These are phyloP conservation scores for Drosophila mimica DNA, from an alignment of 2,888 invertebrate genomes.

Conservation along the genomic window DNA sequence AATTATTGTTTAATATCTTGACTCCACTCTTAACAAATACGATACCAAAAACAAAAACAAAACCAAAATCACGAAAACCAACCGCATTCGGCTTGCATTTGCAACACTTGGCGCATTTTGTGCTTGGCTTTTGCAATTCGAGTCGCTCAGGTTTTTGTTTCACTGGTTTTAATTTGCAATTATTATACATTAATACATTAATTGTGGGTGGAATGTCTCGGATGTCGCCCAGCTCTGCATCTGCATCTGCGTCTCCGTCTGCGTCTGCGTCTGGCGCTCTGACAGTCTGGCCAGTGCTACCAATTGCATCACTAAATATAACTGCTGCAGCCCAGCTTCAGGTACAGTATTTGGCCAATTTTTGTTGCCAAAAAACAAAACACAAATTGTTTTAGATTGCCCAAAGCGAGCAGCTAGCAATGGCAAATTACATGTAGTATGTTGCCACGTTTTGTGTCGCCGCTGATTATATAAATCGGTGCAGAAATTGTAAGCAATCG, in stretches of 20 bases:
- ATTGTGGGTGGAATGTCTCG: conserved; percentile 76
- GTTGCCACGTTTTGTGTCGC: conserved; percentile 78
- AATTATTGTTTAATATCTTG: conserved; percentile 80
- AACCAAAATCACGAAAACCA: conserved; percentile 24
- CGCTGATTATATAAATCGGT: conserved; percentile 77
- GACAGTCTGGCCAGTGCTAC: conserved; percentile 9
- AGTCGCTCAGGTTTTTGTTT: conserved; percentile 51
- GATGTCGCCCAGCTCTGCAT: conserved; percentile 51
- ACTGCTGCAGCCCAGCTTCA: conserved; percentile 1
- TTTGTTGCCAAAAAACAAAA: conserved; percentile 58
- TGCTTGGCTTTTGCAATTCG: conserved; percentile 63
- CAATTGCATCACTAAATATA: conserved; percentile 52
- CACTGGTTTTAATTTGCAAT: conserved; percentile 72
- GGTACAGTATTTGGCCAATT: conserved; percentile 22
- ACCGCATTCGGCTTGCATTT: conserved; percentile 49
- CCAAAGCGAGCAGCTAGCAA: conserved; percentile 43
- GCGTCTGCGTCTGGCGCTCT: not conserved
- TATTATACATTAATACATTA: conserved; percentile 79
- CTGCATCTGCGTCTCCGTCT: conserved; percentile 11
- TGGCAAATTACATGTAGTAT: conserved; percentile 67
- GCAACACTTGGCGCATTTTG: conserved; percentile 71
- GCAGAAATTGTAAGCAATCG: conserved; percentile 53
- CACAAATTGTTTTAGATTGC: conserved; percentile 76
- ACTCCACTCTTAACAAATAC: conserved; percentile 67
- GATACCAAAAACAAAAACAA: conserved; percentile 27